Conservation (phyloP, 2,797 vertebrate genomes). For the Lepus oiostolus region DNA sequence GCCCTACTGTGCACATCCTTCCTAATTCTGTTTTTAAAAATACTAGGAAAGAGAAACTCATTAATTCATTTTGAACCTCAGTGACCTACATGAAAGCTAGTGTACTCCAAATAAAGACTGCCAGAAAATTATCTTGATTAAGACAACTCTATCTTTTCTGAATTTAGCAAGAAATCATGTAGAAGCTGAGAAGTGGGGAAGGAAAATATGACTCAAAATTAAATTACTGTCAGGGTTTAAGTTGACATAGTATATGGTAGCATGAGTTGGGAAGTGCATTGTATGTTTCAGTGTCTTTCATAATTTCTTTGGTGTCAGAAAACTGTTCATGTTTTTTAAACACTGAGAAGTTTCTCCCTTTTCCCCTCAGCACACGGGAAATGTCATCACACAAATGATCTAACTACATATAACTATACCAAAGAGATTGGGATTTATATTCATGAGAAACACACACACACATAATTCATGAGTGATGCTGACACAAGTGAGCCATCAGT, state of each 20-base stretch:
- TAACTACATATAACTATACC: conserved; percentile 76
- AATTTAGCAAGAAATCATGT: background rate
- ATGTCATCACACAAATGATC: conserved; percentile 79
- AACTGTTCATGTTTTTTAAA: conserved; percentile 77
- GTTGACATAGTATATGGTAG: conserved; percentile 72
- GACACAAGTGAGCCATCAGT: conserved; percentile 76
- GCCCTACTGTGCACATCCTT: background rate
- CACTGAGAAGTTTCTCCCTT: conserved; percentile 56
- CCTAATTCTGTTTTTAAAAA: background rate
- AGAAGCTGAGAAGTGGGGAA: conserved; percentile 58
- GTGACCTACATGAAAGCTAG: background rate
- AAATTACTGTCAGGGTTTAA: conserved; percentile 76
- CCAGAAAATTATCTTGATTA: background rate
- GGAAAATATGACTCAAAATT: conserved; percentile 68
- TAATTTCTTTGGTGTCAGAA: conserved; percentile 77
- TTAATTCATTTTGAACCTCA: background rate
- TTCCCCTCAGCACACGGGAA: conserved; percentile 59
- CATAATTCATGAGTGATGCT: conserved; percentile 70
- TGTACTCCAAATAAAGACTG: background rate
- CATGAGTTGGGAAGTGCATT: conserved; percentile 59
- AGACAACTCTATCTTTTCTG: background rate
- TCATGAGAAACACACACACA: conserved; percentile 77
- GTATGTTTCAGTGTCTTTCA: conserved; percentile 72
- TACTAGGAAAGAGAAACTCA: background rate
- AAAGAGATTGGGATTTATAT: conserved; percentile 82